Evolutionary conservation across 2,888 invertebrate species (phyloP), one percentile per base, ranked within the genome.

Genomic region (Timandra comae): DNA sequence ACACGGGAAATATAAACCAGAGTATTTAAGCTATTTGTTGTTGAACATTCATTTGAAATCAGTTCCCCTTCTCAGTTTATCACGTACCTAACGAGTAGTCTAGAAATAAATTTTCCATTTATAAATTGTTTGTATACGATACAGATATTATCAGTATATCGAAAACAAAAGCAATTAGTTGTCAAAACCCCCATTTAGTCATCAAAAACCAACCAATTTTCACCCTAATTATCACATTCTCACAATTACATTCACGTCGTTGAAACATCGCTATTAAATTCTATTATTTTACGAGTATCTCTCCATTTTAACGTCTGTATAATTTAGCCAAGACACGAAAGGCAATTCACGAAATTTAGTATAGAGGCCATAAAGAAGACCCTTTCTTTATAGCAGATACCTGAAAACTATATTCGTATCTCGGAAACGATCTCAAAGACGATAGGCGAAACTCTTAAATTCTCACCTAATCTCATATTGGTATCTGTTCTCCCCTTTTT

Each of bases 391-490:
- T 53, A 42, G 46, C 43, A 41, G 39, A 44, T 49, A 46, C 47
- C 51, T 51, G 43, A 51, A 49, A 52, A 57, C 55, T 62, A 57
- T 56, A 47, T 41, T 31, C 43, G 48, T 59, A 60, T 63, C 60
- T 51, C 42, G 49, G 50, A 47, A 53, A 49, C 49, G 52, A 69
- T 69, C 60, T 56, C 35, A 33, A 40, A 35, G 49, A 55, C 62
- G 55, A 56, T 62, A 56, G 61, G 58, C 43, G 48, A 52, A 70
- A 63, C 64, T 70, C 68, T 68, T 63, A 67, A 70, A 71, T 73
- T 73, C 54, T 60, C 69, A 69, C 68, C 61, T 72, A 70, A 73
- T 74, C 74, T 69, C 46, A 41, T 37, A 40, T 41, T 45, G 46
- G 52, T 60, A 62, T 67, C 63, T 55, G 51, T 51, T 57, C 57